A percentile compares a stretch with the other conserved stretches of the same genome.
phyloP scores from a whole-genome alignment of 1,140 invertebrate genomes.

The Papilio polyxenes region DNA sequence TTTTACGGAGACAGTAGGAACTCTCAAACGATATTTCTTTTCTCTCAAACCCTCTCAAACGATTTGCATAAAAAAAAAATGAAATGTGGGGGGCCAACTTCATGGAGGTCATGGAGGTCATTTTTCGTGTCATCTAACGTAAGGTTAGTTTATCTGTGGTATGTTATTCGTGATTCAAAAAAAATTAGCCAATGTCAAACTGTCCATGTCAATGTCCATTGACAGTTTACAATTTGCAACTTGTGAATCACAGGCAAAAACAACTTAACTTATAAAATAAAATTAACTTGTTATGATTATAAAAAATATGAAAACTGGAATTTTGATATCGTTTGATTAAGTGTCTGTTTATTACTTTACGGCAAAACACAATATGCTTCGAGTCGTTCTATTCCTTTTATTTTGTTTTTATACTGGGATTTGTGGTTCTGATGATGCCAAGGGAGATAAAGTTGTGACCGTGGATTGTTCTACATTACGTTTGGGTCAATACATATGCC shows the following conservation, averaged over 20 bases:
- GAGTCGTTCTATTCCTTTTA: constrained; percentile 48
- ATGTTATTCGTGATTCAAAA: not conserved
- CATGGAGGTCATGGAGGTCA: no score
- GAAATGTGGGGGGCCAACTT: no score
- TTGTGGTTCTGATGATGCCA: constrained; percentile 63
- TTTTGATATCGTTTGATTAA: not conserved
- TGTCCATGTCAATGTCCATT: not conserved
- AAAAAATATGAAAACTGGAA: not conserved
- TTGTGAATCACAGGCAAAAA: not conserved
- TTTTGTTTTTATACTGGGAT: constrained; percentile 48
- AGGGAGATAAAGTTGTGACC: constrained; percentile 56
- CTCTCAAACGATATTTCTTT: no score
- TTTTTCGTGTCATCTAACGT: no score
- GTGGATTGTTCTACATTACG: constrained; percentile 86
- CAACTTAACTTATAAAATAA: not conserved
- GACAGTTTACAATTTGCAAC: not conserved
- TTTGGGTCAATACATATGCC: constrained; percentile 93
- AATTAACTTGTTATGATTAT: not conserved
- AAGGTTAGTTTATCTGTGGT: not conserved
- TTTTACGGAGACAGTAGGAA: no score
- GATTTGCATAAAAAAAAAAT: no score
- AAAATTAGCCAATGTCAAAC: not conserved
- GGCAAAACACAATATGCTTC: constrained; percentile 13
- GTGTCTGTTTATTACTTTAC: not conserved
- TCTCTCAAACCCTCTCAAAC: no score